Evolutionary conservation across 1,140 invertebrate species (phyloP), one percentile per base, ranked within the genome.

Genomic region (Penaeus japonicus): DNA sequence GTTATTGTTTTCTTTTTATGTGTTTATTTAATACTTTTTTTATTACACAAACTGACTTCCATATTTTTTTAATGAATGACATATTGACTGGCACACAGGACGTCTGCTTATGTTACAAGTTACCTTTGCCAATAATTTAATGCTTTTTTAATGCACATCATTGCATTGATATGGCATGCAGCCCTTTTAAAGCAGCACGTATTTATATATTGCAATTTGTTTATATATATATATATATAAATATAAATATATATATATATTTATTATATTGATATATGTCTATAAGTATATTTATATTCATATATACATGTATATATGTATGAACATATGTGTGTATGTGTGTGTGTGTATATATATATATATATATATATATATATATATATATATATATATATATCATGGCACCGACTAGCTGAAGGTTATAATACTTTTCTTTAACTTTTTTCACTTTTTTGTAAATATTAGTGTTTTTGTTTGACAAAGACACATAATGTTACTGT

Each of bases 1-100:
- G 22, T 53, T 80, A 15, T 54, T 5, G 5, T 80, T 53, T 39
- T 80, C 78, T 80, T 53, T 79, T 47, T 79, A 24, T 47, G n/a
- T 79, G 32, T 79, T 47, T 47, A 24, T 79, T 47, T 79, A 24
- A 22, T 47, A 47, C 77, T 79, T 47, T 47, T 47, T 79, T 47
- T 79, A 24, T 47, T n/a, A 47, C 77, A 47, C 39, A 24, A 24
- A 47, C 77, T 79, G n/a, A 24, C 47, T 80, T 53, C 54, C 47
- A 35, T 59, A 78, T 54, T 78, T 24, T 30, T 84, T 32, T 15
- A 77, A 32, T 77, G 85, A 87, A 87, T 87, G 86, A 88, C 86
- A 39, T 80, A 88, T 35, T 88, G 86, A 88, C 86, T 82, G 65
- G 86, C 86, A 88, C 86, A 88, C 79, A 88, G 80, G 86, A 88